Percentiles rank a stretch among this genome's conserved stretches.
phyloP scores from a whole-genome alignment of 2,797 vertebrate genomes.

The Gymnopithys bicolor region DNA sequence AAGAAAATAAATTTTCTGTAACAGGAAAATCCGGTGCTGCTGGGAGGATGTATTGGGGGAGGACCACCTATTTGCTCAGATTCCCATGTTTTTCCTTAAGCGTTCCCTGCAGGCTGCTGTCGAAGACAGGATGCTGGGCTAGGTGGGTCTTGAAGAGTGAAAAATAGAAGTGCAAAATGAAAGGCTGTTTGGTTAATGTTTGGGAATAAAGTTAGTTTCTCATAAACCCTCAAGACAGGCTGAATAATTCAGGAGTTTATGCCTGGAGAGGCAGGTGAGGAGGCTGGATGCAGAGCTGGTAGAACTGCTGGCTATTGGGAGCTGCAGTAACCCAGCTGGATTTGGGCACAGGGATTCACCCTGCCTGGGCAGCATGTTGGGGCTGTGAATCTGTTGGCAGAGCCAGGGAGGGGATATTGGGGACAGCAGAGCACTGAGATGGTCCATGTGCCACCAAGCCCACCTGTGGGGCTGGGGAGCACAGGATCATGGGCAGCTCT shows the following conservation, averaged over 20 bases:
- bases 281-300: not conserved
- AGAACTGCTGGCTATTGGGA: rapidly evolving
- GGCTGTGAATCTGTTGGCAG: not conserved
- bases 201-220: not conserved
- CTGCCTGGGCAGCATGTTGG: rapidly evolving
- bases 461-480: not conserved
- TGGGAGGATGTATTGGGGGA: not conserved
- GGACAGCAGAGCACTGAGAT: not conserved
- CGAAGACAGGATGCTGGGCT: not conserved
- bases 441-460: rapidly evolving
- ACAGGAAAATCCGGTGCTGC: not conserved
- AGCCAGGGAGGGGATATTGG: not conserved
- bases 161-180: not conserved
- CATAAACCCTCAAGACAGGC: rapidly evolving
- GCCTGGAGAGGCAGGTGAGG: not conserved
- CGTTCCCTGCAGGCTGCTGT: not conserved
- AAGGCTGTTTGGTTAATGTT: not conserved
- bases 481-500: rapidly evolving
- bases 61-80: not conserved
- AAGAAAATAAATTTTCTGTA: not conserved
- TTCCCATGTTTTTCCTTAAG: not conserved
- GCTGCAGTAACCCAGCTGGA: not conserved
- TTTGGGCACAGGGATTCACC: not conserved
- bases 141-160: not conserved
- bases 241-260: not conserved